A percentile compares a stretch with the other conserved stretches of the same genome.
Conservation (phyloP, 1,140 invertebrate genomes). For the Eriocheir sinensis region DNA sequence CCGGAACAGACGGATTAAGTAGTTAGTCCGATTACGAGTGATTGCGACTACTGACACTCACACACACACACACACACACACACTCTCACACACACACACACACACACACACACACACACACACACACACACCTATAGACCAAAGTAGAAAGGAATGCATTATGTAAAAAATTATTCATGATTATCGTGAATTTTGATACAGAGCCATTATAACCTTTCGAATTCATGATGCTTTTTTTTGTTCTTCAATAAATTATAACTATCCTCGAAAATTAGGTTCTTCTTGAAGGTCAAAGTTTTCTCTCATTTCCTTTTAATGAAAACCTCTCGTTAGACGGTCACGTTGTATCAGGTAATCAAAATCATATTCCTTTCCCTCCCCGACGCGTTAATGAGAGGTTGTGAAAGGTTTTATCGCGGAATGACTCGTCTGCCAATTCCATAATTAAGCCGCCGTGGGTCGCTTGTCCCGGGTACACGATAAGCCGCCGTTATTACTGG, state of each 20-base stretch:
- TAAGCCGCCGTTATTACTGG: background rate
- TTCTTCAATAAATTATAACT: too few species aligned
- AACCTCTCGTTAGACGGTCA: too few species aligned
- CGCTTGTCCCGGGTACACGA: background rate
- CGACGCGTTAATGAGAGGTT: background rate
- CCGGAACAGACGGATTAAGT: too few species aligned
- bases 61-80: conserved; percentile 7
- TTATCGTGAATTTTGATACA: too few species aligned
- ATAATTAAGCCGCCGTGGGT: background rate
- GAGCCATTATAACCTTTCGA: too few species aligned
- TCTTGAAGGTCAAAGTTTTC: too few species aligned
- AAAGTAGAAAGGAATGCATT: too few species aligned
- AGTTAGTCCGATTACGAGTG: background rate
- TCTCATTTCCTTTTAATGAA: too few species aligned
- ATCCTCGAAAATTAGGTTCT: too few species aligned
- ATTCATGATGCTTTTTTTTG: too few species aligned
- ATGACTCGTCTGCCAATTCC: background rate
- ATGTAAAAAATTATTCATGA: too few species aligned
- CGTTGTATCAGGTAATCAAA: too few species aligned
- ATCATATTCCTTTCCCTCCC: background rate
- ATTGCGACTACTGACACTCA: background rate
- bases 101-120: conserved; percentile 16
- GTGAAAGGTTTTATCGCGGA: background rate
- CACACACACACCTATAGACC: background rate
- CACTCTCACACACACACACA: conserved; percentile 20